Conservation (phyloP, 2,113 vertebrate genomes). For the Nipponia nippon region DNA sequence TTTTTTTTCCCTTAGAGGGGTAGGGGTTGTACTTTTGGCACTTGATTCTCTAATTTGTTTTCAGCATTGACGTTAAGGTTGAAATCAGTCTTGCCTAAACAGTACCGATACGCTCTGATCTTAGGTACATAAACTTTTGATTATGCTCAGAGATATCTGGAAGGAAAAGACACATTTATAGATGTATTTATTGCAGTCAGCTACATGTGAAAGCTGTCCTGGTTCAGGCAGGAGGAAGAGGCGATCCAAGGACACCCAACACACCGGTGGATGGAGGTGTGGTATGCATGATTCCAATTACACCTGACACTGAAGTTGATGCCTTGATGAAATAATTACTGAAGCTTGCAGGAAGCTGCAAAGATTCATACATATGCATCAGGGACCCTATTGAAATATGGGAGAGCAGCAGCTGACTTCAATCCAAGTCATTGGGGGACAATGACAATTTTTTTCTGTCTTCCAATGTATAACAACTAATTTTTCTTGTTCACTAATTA, state of each 20-base stretch:
- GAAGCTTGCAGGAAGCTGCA: neutral
- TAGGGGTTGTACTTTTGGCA: neutral
- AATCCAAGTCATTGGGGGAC: neutral
- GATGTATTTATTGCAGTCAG: neutral
- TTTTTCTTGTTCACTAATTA: neutral
- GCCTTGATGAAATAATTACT: constrained; percentile 47
- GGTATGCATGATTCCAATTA: neutral
- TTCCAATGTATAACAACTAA: neutral
- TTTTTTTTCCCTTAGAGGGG: neutral
- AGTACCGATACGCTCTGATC: neutral
- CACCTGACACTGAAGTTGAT: constrained; percentile 3
- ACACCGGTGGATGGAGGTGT: neutral
- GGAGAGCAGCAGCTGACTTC: neutral
- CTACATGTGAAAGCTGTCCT: neutral
- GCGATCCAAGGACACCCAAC: neutral
- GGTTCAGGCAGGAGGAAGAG: neutral
- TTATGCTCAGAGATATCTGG: neutral
- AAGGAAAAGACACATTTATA: neutral
- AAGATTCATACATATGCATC: neutral
- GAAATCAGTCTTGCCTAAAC: neutral
- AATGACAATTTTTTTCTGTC: neutral
- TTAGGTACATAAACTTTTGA: neutral
- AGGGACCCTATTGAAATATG: neutral
- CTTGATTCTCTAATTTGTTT: neutral
- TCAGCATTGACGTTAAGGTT: neutral